phyloP scores from a whole-genome alignment of 2,888 invertebrate species.

The Clusia tigrina region DNA sequence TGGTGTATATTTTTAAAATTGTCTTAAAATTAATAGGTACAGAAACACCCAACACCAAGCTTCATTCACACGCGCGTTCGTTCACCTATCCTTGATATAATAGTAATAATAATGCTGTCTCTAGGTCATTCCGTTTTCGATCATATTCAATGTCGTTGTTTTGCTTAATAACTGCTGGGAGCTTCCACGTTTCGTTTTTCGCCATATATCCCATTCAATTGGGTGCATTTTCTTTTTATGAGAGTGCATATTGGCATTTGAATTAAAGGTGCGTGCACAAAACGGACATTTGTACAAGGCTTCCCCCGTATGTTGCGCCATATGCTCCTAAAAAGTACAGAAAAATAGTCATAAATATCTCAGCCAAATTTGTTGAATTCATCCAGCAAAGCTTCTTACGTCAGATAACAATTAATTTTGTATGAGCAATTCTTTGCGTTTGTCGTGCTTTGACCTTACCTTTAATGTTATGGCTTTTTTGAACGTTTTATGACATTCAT shows the following conservation, averaged over 20 bases:
- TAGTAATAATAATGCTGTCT: too few species aligned
- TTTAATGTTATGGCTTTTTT: conserved; percentile 60
- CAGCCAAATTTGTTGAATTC: neutral
- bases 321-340: conserved; percentile 54
- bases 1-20: too few species aligned
- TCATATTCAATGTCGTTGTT: neutral
- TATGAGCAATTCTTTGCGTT: neutral
- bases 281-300: conserved; percentile 60
- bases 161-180: conserved; percentile 46
- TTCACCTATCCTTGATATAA: too few species aligned
- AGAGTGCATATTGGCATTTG: conserved; percentile 62
- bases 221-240: conserved; percentile 62
- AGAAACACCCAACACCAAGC: too few species aligned
- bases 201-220: conserved; percentile 60
- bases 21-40: too few species aligned
- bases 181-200: conserved; percentile 55
- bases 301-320: conserved; percentile 62
- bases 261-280: conserved; percentile 62
- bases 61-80: too few species aligned
- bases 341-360: neutral
- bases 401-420: neutral
- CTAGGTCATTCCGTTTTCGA: too few species aligned
- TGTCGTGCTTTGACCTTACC: conserved; percentile 37
- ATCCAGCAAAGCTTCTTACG: neutral
- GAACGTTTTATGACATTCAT: conserved; percentile 61